phyloP scores from a whole-genome alignment of 1,140 invertebrate genomes.

The Drosophila malerkotliana region DNA sequence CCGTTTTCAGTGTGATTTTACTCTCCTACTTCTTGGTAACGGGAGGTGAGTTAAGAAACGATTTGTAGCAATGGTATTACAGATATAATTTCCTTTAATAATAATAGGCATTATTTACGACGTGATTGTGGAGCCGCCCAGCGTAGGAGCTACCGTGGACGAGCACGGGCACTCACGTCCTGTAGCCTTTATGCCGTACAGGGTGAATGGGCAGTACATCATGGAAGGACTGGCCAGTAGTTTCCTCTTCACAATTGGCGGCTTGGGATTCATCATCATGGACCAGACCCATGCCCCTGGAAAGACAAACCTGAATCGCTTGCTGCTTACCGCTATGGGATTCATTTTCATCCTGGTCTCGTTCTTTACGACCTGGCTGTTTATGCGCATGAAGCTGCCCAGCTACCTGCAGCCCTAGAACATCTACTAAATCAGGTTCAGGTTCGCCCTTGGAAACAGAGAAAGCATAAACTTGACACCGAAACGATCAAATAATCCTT shows the following conservation, averaged over 20 bases:
- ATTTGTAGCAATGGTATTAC: not conserved
- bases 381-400: conserved; percentile 99
- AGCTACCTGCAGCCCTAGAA: conserved; percentile 87
- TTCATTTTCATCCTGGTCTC: conserved; percentile 97
- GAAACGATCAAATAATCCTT: conserved; percentile 5
- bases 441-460: not conserved
- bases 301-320: conserved; percentile 95
- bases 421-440: conserved; percentile 5
- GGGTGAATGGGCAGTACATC: conserved; percentile 99
- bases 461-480: conserved; percentile 2
- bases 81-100: not conserved
- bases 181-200: conserved; percentile 98
- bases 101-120: conserved; percentile 97
- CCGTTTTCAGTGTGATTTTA: conserved; percentile 94
- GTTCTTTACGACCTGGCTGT: conserved; percentile 98
- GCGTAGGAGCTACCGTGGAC: conserved; percentile 98
- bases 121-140: conserved; percentile 98
- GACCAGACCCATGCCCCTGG: conserved; percentile 96
- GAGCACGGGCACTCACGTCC: conserved; percentile 97
- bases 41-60: conserved; percentile 90
- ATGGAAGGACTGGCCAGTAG: conserved; percentile 99
- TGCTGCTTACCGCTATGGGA: conserved; percentile 95
- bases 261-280: conserved; percentile 97
- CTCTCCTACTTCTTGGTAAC: conserved; percentile 99
- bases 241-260: conserved; percentile 97